Evolutionary conservation across 92 coral and sea anemone species (phyloP).

Genomic region (Porites divaricata): DNA sequence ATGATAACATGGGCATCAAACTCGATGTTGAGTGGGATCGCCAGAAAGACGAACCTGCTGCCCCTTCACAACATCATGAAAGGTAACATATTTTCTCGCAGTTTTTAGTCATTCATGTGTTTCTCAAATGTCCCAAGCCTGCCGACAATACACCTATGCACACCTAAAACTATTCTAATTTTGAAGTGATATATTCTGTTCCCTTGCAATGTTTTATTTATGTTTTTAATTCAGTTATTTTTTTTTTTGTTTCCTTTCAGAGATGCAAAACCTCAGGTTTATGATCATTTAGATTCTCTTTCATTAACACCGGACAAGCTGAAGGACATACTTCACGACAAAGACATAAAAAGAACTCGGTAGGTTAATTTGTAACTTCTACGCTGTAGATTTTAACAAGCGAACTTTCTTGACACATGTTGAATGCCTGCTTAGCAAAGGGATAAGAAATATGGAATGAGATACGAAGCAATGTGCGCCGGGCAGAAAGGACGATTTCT

Average conservation of each 20-base stretch:
- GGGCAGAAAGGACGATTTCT: too few relatives aligned
- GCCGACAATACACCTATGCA: too few relatives aligned
- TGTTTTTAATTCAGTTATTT: neutral
- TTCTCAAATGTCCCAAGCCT: too few relatives aligned
- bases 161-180: too few relatives aligned
- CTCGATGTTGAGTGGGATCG: neutral
- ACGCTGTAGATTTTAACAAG: neutral
- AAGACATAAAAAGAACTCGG: conserved; percentile 35
- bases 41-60: neutral
- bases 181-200: too few relatives aligned
- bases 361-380: neutral
- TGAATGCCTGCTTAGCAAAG: neutral
- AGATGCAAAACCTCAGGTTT: neutral
- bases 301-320: conserved; percentile 50
- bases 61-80: neutral
- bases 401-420: neutral
- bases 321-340: conserved; percentile 53
- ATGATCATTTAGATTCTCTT: conserved; percentile 20
- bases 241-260: neutral
- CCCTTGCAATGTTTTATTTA: neutral
- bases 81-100: neutral
- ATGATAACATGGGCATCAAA: neutral
- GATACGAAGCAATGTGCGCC: too few relatives aligned
- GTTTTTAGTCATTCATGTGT: neutral
- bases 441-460: neutral